Evolutionary conservation across 2,113 vertebrate genomes (phyloP).

Genomic region (Misgurnus mizolepis): DNA sequence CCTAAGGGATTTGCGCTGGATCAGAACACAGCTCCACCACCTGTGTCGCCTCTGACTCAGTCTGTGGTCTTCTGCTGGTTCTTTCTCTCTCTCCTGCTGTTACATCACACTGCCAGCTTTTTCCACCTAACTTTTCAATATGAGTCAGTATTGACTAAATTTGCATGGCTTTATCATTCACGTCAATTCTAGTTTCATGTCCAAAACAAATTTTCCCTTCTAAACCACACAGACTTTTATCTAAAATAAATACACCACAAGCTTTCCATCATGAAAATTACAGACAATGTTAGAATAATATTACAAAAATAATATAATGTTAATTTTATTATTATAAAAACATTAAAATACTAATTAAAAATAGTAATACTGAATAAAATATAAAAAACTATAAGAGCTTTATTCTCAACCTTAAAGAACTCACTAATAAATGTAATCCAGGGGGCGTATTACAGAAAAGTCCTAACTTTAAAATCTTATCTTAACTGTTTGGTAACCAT

Average conservation of each 20-base stretch:
- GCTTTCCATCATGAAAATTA: not conserved
- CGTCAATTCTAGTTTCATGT: not conserved
- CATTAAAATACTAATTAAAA: no score
- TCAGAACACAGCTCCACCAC: constrained; percentile 39
- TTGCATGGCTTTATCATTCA: constrained; percentile 8
- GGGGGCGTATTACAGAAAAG: no score
- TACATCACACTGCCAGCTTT: constrained; percentile 31
- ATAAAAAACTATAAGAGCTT: not conserved
- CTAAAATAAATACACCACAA: not conserved
- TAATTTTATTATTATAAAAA: no score
- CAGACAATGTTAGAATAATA: not conserved
- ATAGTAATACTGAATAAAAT: no score
- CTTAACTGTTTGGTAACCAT: no score
- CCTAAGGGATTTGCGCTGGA: constrained; percentile 32
- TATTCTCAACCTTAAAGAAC: not conserved
- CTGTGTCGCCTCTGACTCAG: constrained; percentile 49
- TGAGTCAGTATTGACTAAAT: constrained; percentile 21
- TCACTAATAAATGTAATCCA: not conserved
- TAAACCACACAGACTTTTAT: not conserved
- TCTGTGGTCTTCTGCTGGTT: constrained; percentile 9
- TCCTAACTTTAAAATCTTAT: no score
- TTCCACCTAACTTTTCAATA: not conserved
- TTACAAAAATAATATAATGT: no score
- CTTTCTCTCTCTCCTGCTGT: constrained; percentile 23
- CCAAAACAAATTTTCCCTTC: not conserved